Evolutionary conservation across 2,888 invertebrate species (phyloP), one percentile per base, ranked within the genome.

Genomic region (Scelioninae gen. 1): DNA sequence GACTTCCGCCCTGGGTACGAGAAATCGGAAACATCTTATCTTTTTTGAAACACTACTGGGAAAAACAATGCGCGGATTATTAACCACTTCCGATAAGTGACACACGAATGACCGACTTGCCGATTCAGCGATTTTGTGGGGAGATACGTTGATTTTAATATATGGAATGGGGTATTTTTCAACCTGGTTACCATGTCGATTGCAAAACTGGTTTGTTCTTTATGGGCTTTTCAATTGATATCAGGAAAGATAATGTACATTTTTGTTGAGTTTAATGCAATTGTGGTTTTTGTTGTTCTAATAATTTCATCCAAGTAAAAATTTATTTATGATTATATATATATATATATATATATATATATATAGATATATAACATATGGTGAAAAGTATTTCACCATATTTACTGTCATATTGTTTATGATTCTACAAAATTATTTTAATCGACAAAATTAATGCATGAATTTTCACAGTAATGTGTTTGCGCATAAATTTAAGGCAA

Each of bases 71-170:
- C 49, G 49, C 62, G 15, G 62, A 63, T 47, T 63, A 63, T 45
- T 43, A 53, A 66, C 51, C 65, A 66, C 53, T 31, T 51, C 49
- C 65, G 34, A 66, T 66, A 66, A 51, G 43, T 63, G 62, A 63
- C 62, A 63, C 62, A 47, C 62, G 62, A 63, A 63, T 63, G 62
- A 63, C 62, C 62, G 62, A 63, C 47, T 63, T 63, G 62, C 47
- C 62, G 23, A 47, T 63, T 63, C 62, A 63, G 7, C 11, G 62
- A 63, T 63, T 15, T 16, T n/a, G 15, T 16, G 47, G 60, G 16
- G 32, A 47, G 62, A 63, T 63, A 63, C 32, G 32, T 0, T 32
- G 29, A 63, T 63, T 47, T 45, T 47, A 63, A 63, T 63, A 47
- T 23, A 16, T 11, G 13, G 10, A 63, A 32, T 9, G 32, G 62